Evolutionary conservation across 2,888 invertebrate genomes (phyloP).

Genomic region (Plagodis dolabraria): DNA sequence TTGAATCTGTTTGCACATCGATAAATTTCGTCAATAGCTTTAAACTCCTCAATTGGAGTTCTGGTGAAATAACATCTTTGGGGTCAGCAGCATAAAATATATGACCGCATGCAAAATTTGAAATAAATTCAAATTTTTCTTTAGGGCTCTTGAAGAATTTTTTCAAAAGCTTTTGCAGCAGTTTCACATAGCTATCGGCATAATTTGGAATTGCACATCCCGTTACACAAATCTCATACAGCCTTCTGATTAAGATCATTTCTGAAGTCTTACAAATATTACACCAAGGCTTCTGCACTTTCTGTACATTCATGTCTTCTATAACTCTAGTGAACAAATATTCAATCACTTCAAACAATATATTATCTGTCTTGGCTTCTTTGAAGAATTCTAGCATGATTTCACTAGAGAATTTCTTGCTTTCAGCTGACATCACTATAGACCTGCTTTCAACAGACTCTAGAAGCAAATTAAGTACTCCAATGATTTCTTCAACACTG

Average conservation of each 20-base stretch:
- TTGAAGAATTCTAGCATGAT: conserved; percentile 64
- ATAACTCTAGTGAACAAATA: conserved; percentile 81
- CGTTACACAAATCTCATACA: conserved; percentile 78
- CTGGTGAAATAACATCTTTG: conserved; percentile 72
- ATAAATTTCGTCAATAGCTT: conserved; percentile 66
- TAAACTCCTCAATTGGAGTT: conserved; percentile 81
- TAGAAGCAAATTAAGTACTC: conserved; percentile 70
- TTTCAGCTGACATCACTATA: conserved; percentile 59
- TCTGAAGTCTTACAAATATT: conserved; percentile 70
- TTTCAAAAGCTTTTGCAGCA: conserved; percentile 75
- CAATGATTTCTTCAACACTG: conserved; percentile 63
- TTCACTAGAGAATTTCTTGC: conserved; percentile 54
- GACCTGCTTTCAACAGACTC: conserved; percentile 67
- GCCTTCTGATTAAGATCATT: conserved; percentile 64
- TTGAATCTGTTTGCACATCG: conserved; percentile 51
- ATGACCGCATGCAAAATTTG: conserved; percentile 83
- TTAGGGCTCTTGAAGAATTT: conserved; percentile 68
- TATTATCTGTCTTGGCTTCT: conserved; percentile 67
- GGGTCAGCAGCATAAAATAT: conserved; percentile 71
- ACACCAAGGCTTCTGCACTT: conserved; percentile 70
- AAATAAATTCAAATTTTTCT: conserved; percentile 83
- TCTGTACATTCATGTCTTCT: conserved; percentile 68
- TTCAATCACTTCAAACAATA: conserved; percentile 84
- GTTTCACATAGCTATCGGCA: conserved; percentile 61
- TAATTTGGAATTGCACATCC: conserved; percentile 73